phyloP scores from a whole-genome alignment of 2,113 vertebrate genomes.

The Cacatua alba region DNA sequence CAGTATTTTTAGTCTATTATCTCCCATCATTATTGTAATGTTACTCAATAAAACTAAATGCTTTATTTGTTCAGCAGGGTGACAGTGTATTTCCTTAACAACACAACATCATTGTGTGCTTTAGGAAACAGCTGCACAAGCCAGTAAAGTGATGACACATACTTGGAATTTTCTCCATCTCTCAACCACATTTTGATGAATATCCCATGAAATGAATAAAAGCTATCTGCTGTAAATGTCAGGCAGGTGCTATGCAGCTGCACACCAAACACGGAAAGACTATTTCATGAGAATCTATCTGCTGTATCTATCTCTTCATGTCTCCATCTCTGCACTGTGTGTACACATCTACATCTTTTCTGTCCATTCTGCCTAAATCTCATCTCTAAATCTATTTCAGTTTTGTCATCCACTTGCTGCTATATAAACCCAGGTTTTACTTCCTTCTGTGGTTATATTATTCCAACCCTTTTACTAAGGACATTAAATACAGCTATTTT shows the following conservation, averaged over 20 bases:
- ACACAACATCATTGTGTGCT: slow-evolving; percentile 75
- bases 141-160: slow-evolving; percentile 74
- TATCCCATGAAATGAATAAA: slow-evolving; percentile 76
- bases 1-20: slow-evolving; percentile 70
- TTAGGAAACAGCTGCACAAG: slow-evolving; percentile 75
- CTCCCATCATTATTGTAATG: slow-evolving; percentile 68
- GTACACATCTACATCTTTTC: slow-evolving; percentile 39
- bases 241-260: slow-evolving; percentile 74
- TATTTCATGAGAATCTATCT: slow-evolving; percentile 73
- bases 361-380: background rate
- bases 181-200: slow-evolving; percentile 72
- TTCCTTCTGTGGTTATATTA: background rate
- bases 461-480: background rate
- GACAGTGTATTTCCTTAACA: slow-evolving; percentile 75
- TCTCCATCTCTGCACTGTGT: slow-evolving; percentile 31
- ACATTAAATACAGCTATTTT: background rate
- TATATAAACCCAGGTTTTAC: background rate
- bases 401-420: background rate
- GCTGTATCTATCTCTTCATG: slow-evolving; percentile 33
- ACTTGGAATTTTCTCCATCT: slow-evolving; percentile 78
- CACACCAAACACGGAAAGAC: slow-evolving; percentile 60
- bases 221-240: slow-evolving; percentile 74
- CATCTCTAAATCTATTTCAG: slow-evolving; percentile 10
- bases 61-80: slow-evolving; percentile 72
- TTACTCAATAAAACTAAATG: slow-evolving; percentile 73